These are phyloP conservation scores for Micronycteris hirsuta DNA, from an alignment of 2,113 vertebrate genomes.

Conservation along the genomic window DNA sequence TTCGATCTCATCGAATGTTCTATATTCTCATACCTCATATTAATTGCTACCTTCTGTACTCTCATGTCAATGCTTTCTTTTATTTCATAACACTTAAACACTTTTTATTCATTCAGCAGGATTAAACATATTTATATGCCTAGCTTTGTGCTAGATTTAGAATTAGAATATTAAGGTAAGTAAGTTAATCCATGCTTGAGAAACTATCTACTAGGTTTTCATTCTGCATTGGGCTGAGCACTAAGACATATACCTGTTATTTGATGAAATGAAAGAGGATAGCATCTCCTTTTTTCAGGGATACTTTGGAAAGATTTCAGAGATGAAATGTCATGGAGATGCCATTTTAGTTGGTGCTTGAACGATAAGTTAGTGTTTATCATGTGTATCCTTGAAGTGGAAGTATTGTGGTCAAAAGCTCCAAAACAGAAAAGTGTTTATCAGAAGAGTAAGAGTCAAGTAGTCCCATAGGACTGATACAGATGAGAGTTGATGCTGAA, in stretches of 20 bases:
- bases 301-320: background rate
- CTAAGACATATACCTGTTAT: background rate
- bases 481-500: background rate
- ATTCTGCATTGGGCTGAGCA: background rate
- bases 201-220: background rate
- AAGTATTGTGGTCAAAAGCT: background rate
- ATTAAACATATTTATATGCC: background rate
- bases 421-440: background rate
- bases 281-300: background rate
- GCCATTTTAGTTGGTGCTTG: background rate
- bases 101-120: background rate
- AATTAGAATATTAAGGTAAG: background rate
- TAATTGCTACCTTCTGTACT: background rate
- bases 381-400: background rate
- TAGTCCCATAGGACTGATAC: background rate
- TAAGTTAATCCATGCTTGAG: background rate
- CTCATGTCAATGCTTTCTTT: background rate
- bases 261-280: background rate
- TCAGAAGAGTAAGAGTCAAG: background rate
- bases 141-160: background rate
- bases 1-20: background rate
- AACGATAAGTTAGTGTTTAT: slow-evolving; percentile 11
- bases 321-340: background rate
- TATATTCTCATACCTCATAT: background rate
- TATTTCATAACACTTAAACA: background rate